Evolutionary conservation across 2,797 vertebrate genomes (phyloP).

Genomic region (Melopsittacus undulatus): DNA sequence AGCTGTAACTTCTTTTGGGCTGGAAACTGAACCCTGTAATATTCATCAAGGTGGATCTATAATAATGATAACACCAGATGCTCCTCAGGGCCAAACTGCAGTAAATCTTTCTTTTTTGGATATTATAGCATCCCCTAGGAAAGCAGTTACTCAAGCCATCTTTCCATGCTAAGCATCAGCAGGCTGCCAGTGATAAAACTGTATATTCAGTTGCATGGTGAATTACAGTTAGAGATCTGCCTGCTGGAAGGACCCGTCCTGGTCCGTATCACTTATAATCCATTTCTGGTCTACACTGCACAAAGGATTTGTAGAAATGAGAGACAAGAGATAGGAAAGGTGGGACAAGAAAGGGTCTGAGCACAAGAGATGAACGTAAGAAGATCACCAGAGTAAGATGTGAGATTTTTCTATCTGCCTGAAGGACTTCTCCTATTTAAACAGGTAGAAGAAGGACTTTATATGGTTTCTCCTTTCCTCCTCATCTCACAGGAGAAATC

Average conservation of each 20-base stretch:
- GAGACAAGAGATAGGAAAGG: not conserved
- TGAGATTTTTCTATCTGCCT: not conserved
- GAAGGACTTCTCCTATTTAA: not conserved
- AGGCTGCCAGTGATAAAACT: not conserved
- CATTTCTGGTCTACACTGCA: not conserved
- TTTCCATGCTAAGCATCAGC: not conserved
- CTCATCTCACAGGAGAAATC: not conserved
- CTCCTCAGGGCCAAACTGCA: not conserved
- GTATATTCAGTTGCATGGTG: not conserved
- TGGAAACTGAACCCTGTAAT: slow-evolving; percentile 1
- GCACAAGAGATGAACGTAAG: not conserved
- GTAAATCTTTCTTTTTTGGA: not conserved
- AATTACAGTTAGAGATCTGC: not conserved
- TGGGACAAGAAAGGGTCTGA: not conserved
- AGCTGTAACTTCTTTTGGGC: not conserved
- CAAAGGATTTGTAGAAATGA: not conserved
- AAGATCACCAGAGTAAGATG: not conserved
- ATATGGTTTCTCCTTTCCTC: not conserved
- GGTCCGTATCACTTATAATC: not conserved
- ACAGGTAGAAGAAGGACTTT: not conserved
- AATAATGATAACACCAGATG: slow-evolving; percentile 21
- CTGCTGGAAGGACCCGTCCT: not conserved
- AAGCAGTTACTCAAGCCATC: not conserved
- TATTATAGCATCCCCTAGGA: slow-evolving; percentile 19
- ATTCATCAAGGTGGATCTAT: not conserved